Conservation (phyloP, 2,797 vertebrate genomes). For the Botia kubotai region DNA sequence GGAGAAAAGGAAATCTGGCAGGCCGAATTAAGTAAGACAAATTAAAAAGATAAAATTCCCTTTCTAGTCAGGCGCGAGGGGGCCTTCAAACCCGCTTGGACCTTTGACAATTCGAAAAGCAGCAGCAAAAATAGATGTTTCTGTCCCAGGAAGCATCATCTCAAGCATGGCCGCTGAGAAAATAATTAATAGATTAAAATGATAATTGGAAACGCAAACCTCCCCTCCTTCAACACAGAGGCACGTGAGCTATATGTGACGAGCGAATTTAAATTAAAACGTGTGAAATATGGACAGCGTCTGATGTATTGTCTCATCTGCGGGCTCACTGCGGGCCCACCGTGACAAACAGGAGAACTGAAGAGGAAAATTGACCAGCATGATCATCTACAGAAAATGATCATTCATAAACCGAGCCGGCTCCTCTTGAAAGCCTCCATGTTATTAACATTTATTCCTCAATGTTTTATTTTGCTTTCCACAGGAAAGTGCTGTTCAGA, state of each 20-base stretch:
- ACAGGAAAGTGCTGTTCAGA: slow-evolving; percentile 7
- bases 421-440: slow-evolving; percentile 11
- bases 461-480: background rate
- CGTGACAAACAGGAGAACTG: slow-evolving; percentile 14
- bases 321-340: slow-evolving; percentile 19
- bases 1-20: slow-evolving; percentile 46
- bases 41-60: slow-evolving; percentile 64
- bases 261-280: slow-evolving; percentile 27
- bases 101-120: slow-evolving; percentile 51
- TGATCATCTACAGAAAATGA: slow-evolving; percentile 38
- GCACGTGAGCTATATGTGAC: background rate
- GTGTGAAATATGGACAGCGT: slow-evolving; percentile 44
- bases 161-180: slow-evolving; percentile 3
- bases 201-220: slow-evolving; percentile 45
- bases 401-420: slow-evolving; percentile 24
- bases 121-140: slow-evolving; percentile 35
- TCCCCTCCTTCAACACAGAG: background rate
- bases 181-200: slow-evolving; percentile 53
- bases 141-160: slow-evolving; percentile 35
- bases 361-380: slow-evolving; percentile 30
- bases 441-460: slow-evolving; percentile 19
- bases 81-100: slow-evolving; percentile 47
- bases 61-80: slow-evolving; percentile 54
- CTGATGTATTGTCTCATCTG: slow-evolving; percentile 50
- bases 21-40: slow-evolving; percentile 57